These are phyloP conservation scores for Saturnia pavonia DNA, from an alignment of 2,888 invertebrate genomes.

Conservation along the genomic window DNA sequence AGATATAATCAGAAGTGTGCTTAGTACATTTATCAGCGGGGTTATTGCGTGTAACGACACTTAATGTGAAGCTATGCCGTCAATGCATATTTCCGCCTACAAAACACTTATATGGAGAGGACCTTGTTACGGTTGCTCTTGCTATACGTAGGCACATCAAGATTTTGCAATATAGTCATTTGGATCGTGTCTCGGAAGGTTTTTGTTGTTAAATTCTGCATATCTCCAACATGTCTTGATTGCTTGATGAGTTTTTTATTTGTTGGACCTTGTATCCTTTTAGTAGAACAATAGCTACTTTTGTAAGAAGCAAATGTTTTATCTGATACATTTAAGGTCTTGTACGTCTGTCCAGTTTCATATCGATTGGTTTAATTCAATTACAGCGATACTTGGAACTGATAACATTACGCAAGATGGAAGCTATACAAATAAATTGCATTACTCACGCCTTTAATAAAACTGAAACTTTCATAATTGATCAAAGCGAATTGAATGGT, in stretches of 20 bases:
- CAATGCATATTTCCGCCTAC: slow-evolving; percentile 72
- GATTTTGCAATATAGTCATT: slow-evolving; percentile 53
- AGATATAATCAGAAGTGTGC: neutral
- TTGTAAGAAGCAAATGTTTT: slow-evolving; percentile 21
- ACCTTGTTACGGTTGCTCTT: slow-evolving; percentile 62
- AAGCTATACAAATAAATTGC: slow-evolving; percentile 42
- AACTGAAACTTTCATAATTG: slow-evolving; percentile 52
- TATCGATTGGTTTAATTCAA: slow-evolving; percentile 21
- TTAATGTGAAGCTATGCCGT: slow-evolving; percentile 14
- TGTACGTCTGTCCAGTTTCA: neutral
- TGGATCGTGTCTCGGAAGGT: slow-evolving; percentile 50
- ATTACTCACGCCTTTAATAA: slow-evolving; percentile 44
- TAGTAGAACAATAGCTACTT: slow-evolving; percentile 11
- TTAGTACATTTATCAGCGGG: neutral
- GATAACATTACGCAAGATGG: slow-evolving; percentile 39
- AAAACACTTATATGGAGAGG: slow-evolving; percentile 57
- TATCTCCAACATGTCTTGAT: slow-evolving; percentile 50
- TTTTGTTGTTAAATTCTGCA: slow-evolving; percentile 52
- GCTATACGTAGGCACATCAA: slow-evolving; percentile 55
- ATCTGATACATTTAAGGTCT: slow-evolving; percentile 18
- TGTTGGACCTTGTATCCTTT: slow-evolving; percentile 49
- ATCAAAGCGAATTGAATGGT: slow-evolving; percentile 45
- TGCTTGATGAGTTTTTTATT: slow-evolving; percentile 63
- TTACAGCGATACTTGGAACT: slow-evolving; percentile 32
- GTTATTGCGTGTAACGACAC: slow-evolving; percentile 1